Evolutionary conservation across 2,113 vertebrate genomes (phyloP), one percentile per base, ranked within the genome.

Genomic region (Tautogolabrus adspersus): DNA sequence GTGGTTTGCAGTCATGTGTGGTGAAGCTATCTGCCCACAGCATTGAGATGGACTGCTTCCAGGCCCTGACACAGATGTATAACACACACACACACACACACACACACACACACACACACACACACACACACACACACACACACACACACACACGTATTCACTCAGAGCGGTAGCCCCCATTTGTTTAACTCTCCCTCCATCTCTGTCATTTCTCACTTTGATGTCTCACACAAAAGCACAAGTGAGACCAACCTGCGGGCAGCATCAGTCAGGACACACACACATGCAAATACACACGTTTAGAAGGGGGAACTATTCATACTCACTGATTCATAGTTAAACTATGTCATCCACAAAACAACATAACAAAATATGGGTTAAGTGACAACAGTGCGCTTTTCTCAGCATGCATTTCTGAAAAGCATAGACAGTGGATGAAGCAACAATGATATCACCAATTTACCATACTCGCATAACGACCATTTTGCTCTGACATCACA

Each of bases 1-100:
- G 83, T 83, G 88, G 89, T 74, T 72, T 90, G 84, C 77, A 92
- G 85, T 86, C 88, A 88, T 89, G 90, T 82, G 86, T 86, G 84
- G 72, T 52, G 79, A 87, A 85, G 83, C 68, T 91, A 87, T 91
- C 86, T 37, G 83, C 82, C 81, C 85, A 57, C 68, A 75, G 86
- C 87, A 75, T 73, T 84, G 38, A 52, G 51, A 87, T 86, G 85
- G 87, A 72, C 64, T 37, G 47, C 38, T 64, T 88, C 88, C 88
- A 84, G 78, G 86, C 78, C 64, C 5, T 57, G 38, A 66, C 85
- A 72, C 82, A 73, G 72, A 86, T 81, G 76, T 55, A 57, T 49
- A 10, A 55, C 46, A 64, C 55, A 56, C 64, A 54, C 66, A 12
- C 79, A 11, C 37, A 62, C 54, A 65, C 60, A 52, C 70, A 54